These are phyloP conservation scores for Cephus spinipes DNA, from an alignment of 2,888 invertebrate genomes.

Conservation along the genomic window DNA sequence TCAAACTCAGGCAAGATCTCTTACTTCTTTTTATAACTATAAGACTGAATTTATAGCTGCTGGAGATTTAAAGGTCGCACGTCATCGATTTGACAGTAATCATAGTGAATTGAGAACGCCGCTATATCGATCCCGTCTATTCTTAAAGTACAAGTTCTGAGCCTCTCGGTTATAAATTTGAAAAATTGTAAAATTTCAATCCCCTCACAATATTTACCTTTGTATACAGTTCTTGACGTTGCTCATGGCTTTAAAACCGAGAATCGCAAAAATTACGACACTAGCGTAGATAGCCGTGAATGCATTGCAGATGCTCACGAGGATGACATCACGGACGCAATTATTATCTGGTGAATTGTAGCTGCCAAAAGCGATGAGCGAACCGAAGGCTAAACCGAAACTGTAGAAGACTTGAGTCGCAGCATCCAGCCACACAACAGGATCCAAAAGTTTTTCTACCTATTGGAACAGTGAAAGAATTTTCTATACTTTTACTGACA, in stretches of 20 bases:
- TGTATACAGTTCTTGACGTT: slow-evolving; percentile 83
- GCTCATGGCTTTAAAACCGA: slow-evolving; percentile 95
- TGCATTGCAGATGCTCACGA: slow-evolving; percentile 93
- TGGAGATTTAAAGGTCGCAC: background rate
- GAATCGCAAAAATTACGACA: slow-evolving; percentile 93
- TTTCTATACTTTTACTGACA: slow-evolving; percentile 6
- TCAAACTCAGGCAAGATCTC: background rate
- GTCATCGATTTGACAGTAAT: background rate
- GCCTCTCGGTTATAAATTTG: background rate
- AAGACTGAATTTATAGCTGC: background rate
- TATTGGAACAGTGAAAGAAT: slow-evolving; percentile 61
- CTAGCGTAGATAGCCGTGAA: slow-evolving; percentile 95
- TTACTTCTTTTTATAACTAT: background rate
- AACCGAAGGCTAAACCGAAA: slow-evolving; percentile 92
- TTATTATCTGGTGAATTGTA: slow-evolving; percentile 96
- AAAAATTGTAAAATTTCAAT: background rate
- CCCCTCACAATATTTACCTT: background rate
- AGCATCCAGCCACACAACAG: slow-evolving; percentile 95
- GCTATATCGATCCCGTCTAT: background rate
- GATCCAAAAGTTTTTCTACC: slow-evolving; percentile 86
- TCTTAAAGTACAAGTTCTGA: background rate
- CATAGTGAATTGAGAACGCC: background rate
- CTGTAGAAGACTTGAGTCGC: slow-evolving; percentile 98
- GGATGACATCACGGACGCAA: slow-evolving; percentile 90
- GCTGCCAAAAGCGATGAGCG: slow-evolving; percentile 94